These are phyloP conservation scores for Lathamus discolor DNA, from an alignment of 2,113 vertebrate species.

Conservation along the genomic window DNA sequence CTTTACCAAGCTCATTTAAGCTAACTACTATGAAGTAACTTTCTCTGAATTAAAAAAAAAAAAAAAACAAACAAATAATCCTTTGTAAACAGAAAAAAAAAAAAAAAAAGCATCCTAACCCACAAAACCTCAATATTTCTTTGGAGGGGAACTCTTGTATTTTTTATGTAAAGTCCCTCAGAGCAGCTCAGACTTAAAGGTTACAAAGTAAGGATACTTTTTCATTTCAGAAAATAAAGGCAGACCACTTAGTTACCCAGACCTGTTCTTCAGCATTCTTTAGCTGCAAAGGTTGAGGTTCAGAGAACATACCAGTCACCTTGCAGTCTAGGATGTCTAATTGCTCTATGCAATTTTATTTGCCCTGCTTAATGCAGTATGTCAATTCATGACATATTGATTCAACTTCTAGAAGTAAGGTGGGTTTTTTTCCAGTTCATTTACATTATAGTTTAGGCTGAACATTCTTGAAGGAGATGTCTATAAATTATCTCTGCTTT, in stretches of 20 bases:
- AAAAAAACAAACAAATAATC: not conserved
- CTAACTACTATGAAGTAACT: not conserved
- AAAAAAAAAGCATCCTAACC: not conserved
- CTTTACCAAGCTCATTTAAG: not conserved
- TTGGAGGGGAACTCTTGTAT: not conserved
- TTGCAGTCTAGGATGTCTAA: conserved; percentile 18
- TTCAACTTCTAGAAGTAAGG: not conserved
- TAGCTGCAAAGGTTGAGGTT: not conserved
- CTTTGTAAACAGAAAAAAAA: not conserved
- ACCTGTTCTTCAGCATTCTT: not conserved
- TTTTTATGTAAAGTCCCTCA: not conserved
- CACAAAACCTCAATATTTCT: not conserved
- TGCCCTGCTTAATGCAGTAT: not conserved
- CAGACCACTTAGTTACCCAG: not conserved
- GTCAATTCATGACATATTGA: conserved; percentile 36
- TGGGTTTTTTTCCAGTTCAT: not conserved
- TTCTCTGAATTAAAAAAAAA: not conserved
- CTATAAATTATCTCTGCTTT: conserved; percentile 42
- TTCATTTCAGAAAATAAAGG: not conserved
- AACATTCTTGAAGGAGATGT: conserved; percentile 3
- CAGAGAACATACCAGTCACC: conserved; percentile 3
- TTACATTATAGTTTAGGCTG: conserved; percentile 40
- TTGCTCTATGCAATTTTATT: conserved; percentile 19
- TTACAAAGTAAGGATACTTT: not conserved
- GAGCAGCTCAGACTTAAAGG: not conserved